A percentile compares a stretch with the other conserved stretches of the same genome.
Evolutionary conservation across 2,797 vertebrate genomes (phyloP).

Genomic region (Rallus crepitans): DNA sequence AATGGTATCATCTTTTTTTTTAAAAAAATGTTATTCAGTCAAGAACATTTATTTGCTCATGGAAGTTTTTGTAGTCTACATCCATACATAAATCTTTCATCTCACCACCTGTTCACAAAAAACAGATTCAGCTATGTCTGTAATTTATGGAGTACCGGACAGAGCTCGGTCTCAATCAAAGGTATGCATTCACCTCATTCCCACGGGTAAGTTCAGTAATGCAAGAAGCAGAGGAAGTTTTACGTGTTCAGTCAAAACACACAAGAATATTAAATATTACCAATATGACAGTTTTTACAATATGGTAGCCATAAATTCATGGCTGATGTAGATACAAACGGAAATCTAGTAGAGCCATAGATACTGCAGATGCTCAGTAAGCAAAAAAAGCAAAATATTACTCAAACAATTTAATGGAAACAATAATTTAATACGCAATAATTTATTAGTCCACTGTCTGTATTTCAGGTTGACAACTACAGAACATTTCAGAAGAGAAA

Average conservation of each 20-base stretch:
- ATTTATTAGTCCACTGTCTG: neutral
- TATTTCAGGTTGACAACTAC: neutral
- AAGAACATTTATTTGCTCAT: neutral
- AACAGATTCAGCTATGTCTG: neutral
- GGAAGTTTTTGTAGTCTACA: neutral
- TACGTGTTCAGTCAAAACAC: neutral
- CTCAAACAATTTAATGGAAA: neutral
- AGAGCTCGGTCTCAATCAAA: neutral
- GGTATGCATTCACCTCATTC: neutral
- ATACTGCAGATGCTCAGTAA: neutral
- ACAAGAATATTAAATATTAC: rapidly evolving
- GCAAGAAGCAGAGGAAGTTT: neutral
- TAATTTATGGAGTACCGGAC: neutral
- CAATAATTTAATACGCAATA: neutral
- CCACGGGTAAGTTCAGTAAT: neutral
- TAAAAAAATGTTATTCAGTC: neutral
- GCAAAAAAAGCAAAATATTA: neutral
- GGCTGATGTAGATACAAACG: neutral
- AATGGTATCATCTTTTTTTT: neutral
- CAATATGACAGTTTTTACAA: neutral
- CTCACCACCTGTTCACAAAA: neutral
- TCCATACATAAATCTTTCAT: neutral
- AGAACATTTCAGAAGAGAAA: neutral
- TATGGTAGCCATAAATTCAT: neutral
- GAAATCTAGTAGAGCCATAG: neutral